phyloP scores from a whole-genome alignment of 2,113 vertebrate genomes.

The Cebus imitator region DNA sequence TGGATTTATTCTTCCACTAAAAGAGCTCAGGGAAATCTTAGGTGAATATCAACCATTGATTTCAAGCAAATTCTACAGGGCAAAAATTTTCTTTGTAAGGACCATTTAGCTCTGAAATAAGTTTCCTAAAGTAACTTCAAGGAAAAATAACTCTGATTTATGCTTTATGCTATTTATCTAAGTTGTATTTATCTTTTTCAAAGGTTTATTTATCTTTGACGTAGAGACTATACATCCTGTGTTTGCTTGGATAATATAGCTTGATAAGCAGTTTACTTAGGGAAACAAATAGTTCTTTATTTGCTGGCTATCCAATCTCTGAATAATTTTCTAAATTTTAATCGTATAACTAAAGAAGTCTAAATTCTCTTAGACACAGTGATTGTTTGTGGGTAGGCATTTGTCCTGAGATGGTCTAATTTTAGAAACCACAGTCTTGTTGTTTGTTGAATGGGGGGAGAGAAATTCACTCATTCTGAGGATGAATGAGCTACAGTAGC shows the following conservation, averaged over 20 bases:
- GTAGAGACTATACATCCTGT: not conserved
- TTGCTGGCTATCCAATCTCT: not conserved
- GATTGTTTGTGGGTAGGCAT: not conserved
- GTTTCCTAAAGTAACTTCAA: conserved; percentile 27
- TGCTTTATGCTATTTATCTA: too few relatives aligned
- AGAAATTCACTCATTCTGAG: not conserved
- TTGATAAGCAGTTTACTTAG: not conserved
- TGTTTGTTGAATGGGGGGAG: not conserved
- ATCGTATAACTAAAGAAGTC: too few relatives aligned
- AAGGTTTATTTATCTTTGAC: not conserved
- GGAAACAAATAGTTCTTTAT: not conserved
- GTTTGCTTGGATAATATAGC: not conserved
- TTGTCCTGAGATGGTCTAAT: not conserved
- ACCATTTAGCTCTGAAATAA: not conserved
- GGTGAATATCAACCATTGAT: not conserved
- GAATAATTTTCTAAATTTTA: not conserved
- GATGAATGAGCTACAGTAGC: not conserved
- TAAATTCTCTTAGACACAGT: not conserved
- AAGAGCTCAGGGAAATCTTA: conserved; percentile 4
- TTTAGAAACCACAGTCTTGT: not conserved
- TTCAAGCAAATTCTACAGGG: not conserved
- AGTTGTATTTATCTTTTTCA: too few relatives aligned
- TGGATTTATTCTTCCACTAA: not conserved
- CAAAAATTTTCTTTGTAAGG: not conserved
- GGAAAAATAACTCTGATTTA: not conserved